phyloP scores from a whole-genome alignment of 2,113 vertebrate genomes.

The Silurus glanis region DNA sequence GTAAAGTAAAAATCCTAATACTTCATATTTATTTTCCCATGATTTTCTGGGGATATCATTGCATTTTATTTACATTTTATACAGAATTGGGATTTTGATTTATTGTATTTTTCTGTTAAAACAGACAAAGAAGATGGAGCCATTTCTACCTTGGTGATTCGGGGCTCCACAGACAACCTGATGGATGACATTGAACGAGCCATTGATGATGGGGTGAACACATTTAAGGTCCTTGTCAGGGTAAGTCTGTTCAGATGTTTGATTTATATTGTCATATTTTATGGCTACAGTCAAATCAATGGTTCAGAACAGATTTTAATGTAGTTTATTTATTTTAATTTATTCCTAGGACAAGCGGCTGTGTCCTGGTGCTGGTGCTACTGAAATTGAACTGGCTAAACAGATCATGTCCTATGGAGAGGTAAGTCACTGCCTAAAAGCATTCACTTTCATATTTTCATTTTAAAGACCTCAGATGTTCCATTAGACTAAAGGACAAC shows the following conservation, averaged over 20 bases:
- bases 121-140: slow-evolving; percentile 91
- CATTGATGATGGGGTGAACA: slow-evolving; percentile 94
- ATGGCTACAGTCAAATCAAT: background rate
- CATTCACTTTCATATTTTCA: background rate
- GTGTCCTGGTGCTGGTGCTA: slow-evolving; percentile 91
- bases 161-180: slow-evolving; percentile 94
- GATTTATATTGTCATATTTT: background rate
- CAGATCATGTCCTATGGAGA: slow-evolving; percentile 92
- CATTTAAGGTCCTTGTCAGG: slow-evolving; percentile 94
- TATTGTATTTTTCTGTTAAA: background rate
- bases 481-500: background rate
- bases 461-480: background rate
- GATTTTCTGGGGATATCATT: no score
- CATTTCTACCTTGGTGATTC: slow-evolving; percentile 90
- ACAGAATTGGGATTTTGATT: no score
- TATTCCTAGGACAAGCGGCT: slow-evolving; percentile 85
- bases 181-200: slow-evolving; percentile 98
- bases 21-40: no score
- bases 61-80: no score
- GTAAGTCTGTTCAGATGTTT: slow-evolving; percentile 66
- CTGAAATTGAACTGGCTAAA: slow-evolving; percentile 94
- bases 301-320: background rate
- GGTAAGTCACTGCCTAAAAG: slow-evolving; percentile 66
- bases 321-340: background rate
- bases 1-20: no score